Evolutionary conservation across 1,140 invertebrate species (phyloP).

Genomic region (Asobara japonica): DNA sequence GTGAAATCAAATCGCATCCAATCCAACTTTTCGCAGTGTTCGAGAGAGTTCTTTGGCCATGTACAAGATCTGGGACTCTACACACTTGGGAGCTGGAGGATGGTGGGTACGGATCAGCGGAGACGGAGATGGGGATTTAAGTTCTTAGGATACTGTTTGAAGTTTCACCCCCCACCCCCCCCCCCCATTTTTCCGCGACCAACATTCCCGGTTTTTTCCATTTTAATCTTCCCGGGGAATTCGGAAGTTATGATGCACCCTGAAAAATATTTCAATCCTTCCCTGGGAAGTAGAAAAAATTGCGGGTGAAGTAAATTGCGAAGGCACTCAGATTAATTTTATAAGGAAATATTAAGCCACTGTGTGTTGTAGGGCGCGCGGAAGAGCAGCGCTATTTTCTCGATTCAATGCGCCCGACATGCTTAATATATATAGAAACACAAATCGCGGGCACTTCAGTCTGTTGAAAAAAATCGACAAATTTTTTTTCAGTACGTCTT

Average conservation of each 20-base stretch:
- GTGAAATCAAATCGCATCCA: constrained; percentile 29
- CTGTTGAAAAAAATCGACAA: not conserved
- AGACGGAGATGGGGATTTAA: not conserved
- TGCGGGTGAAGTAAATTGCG: no score
- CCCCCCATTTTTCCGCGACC: no score
- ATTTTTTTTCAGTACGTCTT: not conserved
- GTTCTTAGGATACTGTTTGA: not conserved
- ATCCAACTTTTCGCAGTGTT: constrained; percentile 16
- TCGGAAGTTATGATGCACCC: no score
- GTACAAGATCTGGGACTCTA: constrained; percentile 10
- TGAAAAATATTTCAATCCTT: no score
- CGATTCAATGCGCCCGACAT: not conserved
- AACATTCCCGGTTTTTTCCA: not conserved
- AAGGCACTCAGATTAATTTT: no score
- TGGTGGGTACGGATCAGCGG: not conserved
- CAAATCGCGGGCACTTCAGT: not conserved
- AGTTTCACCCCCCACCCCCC: no score
- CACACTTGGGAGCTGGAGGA: not conserved
- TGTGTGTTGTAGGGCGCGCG: not conserved
- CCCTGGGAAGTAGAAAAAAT: no score
- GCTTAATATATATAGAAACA: not conserved
- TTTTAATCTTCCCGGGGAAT: no score
- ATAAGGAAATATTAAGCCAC: not conserved
- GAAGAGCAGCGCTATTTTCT: not conserved
- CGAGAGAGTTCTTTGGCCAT: constrained; percentile 4